Base-by-base conservation (phyloP, 2,888 invertebrate genomes). In the Autographa gamma region DNA sequence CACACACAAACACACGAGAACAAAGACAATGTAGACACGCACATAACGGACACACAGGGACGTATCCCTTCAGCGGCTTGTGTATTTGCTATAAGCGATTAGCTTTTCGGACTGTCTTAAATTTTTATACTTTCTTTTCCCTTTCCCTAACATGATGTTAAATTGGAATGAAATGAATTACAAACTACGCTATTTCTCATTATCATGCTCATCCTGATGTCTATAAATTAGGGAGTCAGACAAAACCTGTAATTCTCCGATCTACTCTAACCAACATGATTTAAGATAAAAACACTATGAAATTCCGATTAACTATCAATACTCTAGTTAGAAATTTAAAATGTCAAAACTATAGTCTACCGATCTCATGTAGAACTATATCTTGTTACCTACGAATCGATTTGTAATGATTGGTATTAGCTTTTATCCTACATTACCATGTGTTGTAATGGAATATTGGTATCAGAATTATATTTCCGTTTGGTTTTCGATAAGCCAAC, bases 1-100 rank as follows among this genome's bases (percentile, higher is more conserved):
- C 95, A 95, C 95, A 96, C 95, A 96, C 95, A 96, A 95, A 96
- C 94, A 94, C 94, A 96, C 96, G 94, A 94, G 93, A 96, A 95
- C 95, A 95, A 95, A 94, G 93, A 95, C 95, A 95, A 95, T 95
- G 94, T 95, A 95, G 94, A 95, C 95, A 95, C 95, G 95, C 94
- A 95, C 95, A 95, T 92, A 91, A 95, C 94, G 93, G 92, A 94
- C 94, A 94, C 93, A 95, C 88, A 93, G 93, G 93, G 92, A 91
- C 86, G 79, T 73, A 83, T 86, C 92, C 93, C 93, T 75, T 88
- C 89, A 93, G 94, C 93, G 92, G 93, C 93, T 92, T 90, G 95
- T 95, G 95, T 95, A 93, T 94, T 94, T 95, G 95, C 95, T 93
- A 91, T 93, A 95, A 95, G 94, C 95, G 91, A 76, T 85, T 86